Base-by-base conservation (phyloP, 2,113 vertebrate genomes). In the Eulemur macaco region DNA sequence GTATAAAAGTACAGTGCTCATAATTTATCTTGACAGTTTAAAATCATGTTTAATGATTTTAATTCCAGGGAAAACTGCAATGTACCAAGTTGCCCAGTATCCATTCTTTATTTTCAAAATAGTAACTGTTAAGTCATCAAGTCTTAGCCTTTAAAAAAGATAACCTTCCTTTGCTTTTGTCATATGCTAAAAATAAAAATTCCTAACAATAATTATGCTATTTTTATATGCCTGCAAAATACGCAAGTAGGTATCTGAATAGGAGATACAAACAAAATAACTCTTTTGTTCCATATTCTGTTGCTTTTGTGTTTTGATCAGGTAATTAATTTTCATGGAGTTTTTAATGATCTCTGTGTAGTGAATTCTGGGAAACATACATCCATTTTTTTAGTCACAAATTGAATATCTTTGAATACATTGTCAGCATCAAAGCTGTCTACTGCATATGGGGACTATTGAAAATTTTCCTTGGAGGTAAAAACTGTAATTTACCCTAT, bases 1-100 rank as follows among this genome's bases (percentile, higher is more conserved):
- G 52, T 12, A 1, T 2, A 25, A 39, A n/a, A 18, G 31, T 7
- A 4, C 20, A 4, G 1, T 17, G 27, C 1, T 80, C 8, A 2
- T 52, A 11, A 29, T 23, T 84, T 5, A 68, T 42, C 64, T 23
- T 27, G 8, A 20, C 56, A 23, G 4, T 69, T 86, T 58, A 54
- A 63, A 69, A 74, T 52, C 21, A 14, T 13, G 27, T 25, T 86
- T 4, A 47, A 8, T 56, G 18, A 47, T 63, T 64, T 87, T 63
- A 52, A 31, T 42, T 45, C n/a, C 13, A 63, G 31, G 13, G 25
- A 27, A 15, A 92, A 83, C 5, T 60, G 1, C n/a, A 31, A 47
- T 17, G n/a, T 34, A 12, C 8, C 34, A 17, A 11, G 12, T 54
- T 27, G 5, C 8, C 18, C 6, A n/a, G 9, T 6, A 47, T 39